These are phyloP conservation scores for Tupaia tana DNA, from an alignment of 2,113 vertebrate species.

Conservation along the genomic window DNA sequence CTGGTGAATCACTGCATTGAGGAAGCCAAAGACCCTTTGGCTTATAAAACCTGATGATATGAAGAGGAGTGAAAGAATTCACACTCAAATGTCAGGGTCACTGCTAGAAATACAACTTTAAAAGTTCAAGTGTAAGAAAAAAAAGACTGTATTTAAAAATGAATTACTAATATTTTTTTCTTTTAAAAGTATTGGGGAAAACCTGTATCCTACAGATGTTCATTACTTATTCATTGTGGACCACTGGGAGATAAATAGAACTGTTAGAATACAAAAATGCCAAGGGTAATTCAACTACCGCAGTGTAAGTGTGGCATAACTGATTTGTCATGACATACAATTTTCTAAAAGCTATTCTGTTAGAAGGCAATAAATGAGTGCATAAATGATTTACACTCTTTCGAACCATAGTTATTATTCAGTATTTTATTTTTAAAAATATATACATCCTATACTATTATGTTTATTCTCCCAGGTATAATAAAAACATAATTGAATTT, in stretches of 20 bases:
- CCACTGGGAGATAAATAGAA: constrained; percentile 78
- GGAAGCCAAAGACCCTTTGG: constrained; percentile 28
- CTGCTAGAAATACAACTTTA: constrained; percentile 73
- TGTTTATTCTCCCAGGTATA: constrained; percentile 85
- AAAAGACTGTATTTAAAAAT: constrained; percentile 61
- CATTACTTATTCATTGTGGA: constrained; percentile 76
- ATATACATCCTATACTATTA: constrained; percentile 85
- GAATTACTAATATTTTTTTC: constrained; percentile 77
- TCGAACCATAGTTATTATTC: constrained; percentile 84
- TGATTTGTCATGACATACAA: constrained; percentile 83
- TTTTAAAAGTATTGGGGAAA: constrained; percentile 75
- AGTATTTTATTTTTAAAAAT: constrained; percentile 86
- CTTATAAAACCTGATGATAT: constrained; percentile 72
- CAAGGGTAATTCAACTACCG: constrained; percentile 82
- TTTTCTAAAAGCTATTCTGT: constrained; percentile 87
- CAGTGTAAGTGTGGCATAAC: constrained; percentile 76
- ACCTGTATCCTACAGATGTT: constrained; percentile 57
- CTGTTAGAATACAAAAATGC: constrained; percentile 78
- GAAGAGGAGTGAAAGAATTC: constrained; percentile 46
- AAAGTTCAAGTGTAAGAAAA: constrained; percentile 73
- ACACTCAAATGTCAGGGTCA: constrained; percentile 60
- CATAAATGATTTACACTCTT: constrained; percentile 86
- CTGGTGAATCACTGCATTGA: constrained; percentile 65
- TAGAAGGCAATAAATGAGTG: constrained; percentile 85
- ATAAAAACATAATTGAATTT: constrained; percentile 87